Percentiles rank a stretch among this genome's conserved stretches.
These are phyloP conservation scores for Listrodromus nycthemerus DNA, from an alignment of 2,888 invertebrate genomes.

Conservation along the genomic window DNA sequence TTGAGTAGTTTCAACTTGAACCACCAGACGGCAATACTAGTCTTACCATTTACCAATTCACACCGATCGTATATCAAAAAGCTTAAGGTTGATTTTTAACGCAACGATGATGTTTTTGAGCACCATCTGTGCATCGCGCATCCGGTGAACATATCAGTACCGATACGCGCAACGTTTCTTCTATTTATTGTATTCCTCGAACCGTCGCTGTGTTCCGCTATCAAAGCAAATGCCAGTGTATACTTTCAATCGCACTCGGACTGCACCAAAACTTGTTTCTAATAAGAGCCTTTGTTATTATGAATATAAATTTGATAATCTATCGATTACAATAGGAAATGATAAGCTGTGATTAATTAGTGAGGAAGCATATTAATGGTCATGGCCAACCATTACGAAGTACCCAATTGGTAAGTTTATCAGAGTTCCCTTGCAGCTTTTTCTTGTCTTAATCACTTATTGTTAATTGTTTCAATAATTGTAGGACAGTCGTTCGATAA, in stretches of 20 bases:
- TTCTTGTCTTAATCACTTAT: background rate
- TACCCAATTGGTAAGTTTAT: conserved; percentile 92
- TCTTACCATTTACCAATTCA: too few species aligned
- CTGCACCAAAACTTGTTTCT: background rate
- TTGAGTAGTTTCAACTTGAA: too few species aligned
- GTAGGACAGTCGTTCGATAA: background rate
- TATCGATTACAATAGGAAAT: conserved; percentile 1
- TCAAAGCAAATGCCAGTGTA: conserved; percentile 58
- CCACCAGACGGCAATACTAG: too few species aligned
- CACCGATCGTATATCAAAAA: background rate
- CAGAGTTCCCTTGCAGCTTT: conserved; percentile 21
- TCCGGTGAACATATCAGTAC: background rate
- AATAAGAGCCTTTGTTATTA: conserved; percentile 5
- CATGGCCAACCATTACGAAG: conserved; percentile 96
- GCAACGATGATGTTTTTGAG: background rate
- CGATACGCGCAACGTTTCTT: background rate
- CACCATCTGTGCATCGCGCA: conserved; percentile 37
- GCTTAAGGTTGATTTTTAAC: conserved; percentile 17
- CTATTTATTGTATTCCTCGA: background rate
- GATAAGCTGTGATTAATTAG: conserved; percentile 37
- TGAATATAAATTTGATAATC: conserved; percentile 17
- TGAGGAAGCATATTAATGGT: conserved; percentile 7
- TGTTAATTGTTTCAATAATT: conserved; percentile 18
- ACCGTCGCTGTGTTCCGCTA: conserved; percentile 23
- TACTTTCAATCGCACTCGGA: conserved; percentile 36